These are phyloP conservation scores for Daubentonia madagascariensis DNA, from an alignment of 2,113 vertebrate genomes.

Conservation along the genomic window DNA sequence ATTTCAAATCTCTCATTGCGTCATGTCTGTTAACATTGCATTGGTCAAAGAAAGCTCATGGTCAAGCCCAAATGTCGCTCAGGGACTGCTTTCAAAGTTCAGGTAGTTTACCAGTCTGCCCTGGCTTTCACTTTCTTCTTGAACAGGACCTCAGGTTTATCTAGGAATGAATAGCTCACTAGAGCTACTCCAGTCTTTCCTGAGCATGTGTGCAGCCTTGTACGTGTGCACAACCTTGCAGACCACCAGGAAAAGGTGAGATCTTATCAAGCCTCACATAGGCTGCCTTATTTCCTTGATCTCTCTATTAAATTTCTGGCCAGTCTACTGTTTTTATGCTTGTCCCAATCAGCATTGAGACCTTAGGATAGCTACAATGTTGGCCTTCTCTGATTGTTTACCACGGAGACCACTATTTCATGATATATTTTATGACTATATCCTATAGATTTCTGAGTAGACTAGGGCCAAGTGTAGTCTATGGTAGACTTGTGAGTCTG, in stretches of 20 bases:
- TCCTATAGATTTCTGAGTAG: background rate
- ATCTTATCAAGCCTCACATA: background rate
- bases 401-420: background rate
- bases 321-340: no score
- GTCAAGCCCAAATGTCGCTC: no score
- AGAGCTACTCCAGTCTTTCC: background rate
- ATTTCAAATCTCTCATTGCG: no score
- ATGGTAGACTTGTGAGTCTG: background rate
- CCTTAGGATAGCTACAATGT: background rate
- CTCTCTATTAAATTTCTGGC: no score
- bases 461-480: no score
- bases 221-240: background rate
- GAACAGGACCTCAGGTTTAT: no score
- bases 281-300: background rate
- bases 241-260: background rate
- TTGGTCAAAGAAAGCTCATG: no score
- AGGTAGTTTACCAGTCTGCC: no score
- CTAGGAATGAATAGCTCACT: background rate
- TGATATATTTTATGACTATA: background rate
- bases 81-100: no score
- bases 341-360: background rate
- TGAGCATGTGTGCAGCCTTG: background rate
- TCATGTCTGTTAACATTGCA: no score
- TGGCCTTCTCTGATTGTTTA: background rate
- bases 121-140: no score